These are phyloP conservation scores for Drosophila baimaii DNA, from an alignment of 1,140 invertebrate genomes.

Conservation along the genomic window DNA sequence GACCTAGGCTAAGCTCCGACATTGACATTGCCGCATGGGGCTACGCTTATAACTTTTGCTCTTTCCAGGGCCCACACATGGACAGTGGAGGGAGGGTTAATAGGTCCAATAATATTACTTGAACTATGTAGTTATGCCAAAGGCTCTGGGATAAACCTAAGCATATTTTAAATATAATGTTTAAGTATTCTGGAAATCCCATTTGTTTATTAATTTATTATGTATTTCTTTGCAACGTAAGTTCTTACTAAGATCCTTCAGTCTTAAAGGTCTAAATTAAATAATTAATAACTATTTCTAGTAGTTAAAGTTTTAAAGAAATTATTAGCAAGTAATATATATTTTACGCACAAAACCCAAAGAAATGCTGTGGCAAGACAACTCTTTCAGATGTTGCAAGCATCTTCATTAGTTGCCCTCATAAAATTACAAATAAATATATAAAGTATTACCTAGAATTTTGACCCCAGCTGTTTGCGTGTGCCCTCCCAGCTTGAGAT, in stretches of 20 bases:
- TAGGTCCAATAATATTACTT: background rate
- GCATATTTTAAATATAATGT: no score
- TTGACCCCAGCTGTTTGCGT: constrained; percentile 1
- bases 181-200: no score
- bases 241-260: background rate
- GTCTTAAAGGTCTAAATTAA: background rate
- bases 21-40: constrained; percentile 64
- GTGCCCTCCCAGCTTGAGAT: constrained; percentile 47
- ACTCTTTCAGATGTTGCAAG: background rate
- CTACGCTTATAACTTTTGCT: constrained; percentile 49
- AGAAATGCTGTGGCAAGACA: background rate
- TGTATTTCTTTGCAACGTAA: no score
- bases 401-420: background rate
- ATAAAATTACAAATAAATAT: no score
- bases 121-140: no score
- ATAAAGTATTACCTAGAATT: background rate
- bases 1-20: constrained; percentile 39
- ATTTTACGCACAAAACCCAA: background rate
- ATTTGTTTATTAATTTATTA: no score
- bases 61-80: constrained; percentile 29
- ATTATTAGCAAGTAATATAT: background rate
- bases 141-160: no score
- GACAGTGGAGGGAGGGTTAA: constrained; percentile 2
- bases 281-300: background rate
- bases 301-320: no score